Conservation (phyloP, 2,888 invertebrate species). For the Leptopilina myrica region DNA sequence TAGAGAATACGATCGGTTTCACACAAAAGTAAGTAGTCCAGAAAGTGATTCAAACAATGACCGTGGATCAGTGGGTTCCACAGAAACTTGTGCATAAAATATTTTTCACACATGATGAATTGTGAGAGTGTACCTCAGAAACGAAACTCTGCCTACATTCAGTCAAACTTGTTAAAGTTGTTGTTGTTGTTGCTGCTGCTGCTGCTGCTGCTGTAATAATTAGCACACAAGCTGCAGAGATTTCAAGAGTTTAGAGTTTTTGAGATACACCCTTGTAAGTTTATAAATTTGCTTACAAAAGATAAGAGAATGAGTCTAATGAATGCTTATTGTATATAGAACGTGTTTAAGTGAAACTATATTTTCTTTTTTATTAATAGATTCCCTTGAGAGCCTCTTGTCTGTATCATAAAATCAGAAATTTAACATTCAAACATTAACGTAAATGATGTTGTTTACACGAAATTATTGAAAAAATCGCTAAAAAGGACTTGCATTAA, state of each 20-base stretch:
- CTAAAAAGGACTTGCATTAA: no score
- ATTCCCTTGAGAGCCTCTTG: neutral
- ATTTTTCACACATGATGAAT: neutral
- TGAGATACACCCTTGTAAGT: neutral
- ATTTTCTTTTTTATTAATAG: neutral
- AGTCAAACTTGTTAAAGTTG: no score
- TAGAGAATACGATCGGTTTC: slow-evolving; percentile 20
- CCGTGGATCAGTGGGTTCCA: neutral
- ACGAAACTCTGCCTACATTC: no score
- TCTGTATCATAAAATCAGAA: neutral
- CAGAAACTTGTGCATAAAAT: neutral
- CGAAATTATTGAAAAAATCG: no score
- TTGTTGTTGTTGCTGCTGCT: no score
- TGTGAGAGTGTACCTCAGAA: no score
- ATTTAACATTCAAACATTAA: no score
- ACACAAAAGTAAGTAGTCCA: slow-evolving; percentile 40
- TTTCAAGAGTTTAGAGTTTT: no score
- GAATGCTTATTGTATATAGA: neutral
- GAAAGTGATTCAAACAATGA: neutral
- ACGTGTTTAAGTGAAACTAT: neutral
- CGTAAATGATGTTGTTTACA: no score
- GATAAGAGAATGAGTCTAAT: neutral
- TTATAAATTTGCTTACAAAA: neutral
- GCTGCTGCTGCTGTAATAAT: no score
- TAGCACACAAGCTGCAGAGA: no score